Evolutionary conservation across 2,797 vertebrate genomes (phyloP), one percentile per base, ranked within the genome.

Genomic region (Allobates femoralis): DNA sequence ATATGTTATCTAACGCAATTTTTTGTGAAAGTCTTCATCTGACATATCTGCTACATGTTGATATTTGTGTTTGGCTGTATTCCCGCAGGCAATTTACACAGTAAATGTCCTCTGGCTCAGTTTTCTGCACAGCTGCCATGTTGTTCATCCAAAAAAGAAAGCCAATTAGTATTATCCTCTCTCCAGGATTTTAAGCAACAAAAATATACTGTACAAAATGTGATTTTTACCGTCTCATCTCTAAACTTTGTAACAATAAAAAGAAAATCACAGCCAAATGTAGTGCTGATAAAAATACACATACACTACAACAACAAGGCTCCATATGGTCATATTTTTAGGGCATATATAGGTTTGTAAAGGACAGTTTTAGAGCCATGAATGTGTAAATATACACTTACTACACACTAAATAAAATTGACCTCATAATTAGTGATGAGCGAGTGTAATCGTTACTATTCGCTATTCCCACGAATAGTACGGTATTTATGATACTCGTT

Each of bases 91-190:
- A 79, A 79, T 69, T 69, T 41, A 79, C 60, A 69, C 77, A 84
- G 60, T 77, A 77, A 84, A 85, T 85, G 71, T 41, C 75, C 51
- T 41, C 75, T 67, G 75, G 83, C 75, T 85, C 67, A 3, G 46
- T 28, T 55, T 78, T 41, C 50, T 79, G 19, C 82, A 76, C 82
- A 84, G 82, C 71, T 84, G 82, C 82, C 53, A 77, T 84, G 55
- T 28, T 84, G 26, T 50, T 26, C 32, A 23, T 30, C 75, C 75
- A 85, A 79, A 85, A 66, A 51, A 69, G 34, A 30, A 78, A 46
- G 28, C 28, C 46, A 79, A 58, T 79, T 67, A 66, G 67, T 34
- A 64, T 84, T 84, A 51, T 76, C 56, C 23, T 51, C 37, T 41
- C 10, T 66, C 64, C 74, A 64, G 58, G 37, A 51, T 53, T 84